These are phyloP conservation scores for Nycteola revayana DNA, from an alignment of 2,888 invertebrate species.

Conservation along the genomic window DNA sequence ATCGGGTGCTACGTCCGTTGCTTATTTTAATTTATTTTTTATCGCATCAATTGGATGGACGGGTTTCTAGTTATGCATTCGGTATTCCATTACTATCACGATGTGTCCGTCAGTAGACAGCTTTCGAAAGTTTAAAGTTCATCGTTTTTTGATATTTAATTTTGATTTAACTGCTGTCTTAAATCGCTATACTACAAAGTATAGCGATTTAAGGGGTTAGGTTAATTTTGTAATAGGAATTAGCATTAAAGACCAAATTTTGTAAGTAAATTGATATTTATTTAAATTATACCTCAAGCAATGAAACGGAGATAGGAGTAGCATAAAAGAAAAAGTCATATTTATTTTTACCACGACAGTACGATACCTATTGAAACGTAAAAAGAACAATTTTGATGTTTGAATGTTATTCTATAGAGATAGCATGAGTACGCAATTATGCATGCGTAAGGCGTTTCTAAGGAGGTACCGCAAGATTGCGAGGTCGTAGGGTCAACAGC, in stretches of 20 bases:
- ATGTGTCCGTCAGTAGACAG: slow-evolving; percentile 52
- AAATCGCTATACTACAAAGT: too few relatives aligned
- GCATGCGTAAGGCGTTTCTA: slow-evolving; percentile 59
- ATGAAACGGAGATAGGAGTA: too few relatives aligned
- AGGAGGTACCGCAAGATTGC: slow-evolving; percentile 55
- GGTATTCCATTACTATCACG: slow-evolving; percentile 59
- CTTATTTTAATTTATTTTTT: slow-evolving; percentile 81
- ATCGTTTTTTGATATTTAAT: slow-evolving; percentile 62
- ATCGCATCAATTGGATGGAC: slow-evolving; percentile 72
- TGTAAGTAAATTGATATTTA: too few relatives aligned
- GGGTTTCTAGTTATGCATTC: slow-evolving; percentile 63
- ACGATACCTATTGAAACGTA: too few relatives aligned
- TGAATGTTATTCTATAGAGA: slow-evolving; percentile 41
- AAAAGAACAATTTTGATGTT: slow-evolving; percentile 16
- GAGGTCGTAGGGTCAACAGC: slow-evolving; percentile 64
- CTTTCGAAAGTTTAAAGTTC: slow-evolving; percentile 71
- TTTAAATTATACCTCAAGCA: too few relatives aligned
- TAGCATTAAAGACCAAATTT: too few relatives aligned
- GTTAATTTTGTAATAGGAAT: too few relatives aligned
- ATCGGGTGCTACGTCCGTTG: slow-evolving; percentile 56
- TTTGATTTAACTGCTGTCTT: slow-evolving; percentile 38
- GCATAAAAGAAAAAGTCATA: slow-evolving; percentile 5
- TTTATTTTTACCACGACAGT: slow-evolving; percentile 19
- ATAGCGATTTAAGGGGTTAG: too few relatives aligned
- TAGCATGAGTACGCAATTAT: slow-evolving; percentile 49